Conservation (phyloP, 2,888 invertebrate species). For the Antitype chi region DNA sequence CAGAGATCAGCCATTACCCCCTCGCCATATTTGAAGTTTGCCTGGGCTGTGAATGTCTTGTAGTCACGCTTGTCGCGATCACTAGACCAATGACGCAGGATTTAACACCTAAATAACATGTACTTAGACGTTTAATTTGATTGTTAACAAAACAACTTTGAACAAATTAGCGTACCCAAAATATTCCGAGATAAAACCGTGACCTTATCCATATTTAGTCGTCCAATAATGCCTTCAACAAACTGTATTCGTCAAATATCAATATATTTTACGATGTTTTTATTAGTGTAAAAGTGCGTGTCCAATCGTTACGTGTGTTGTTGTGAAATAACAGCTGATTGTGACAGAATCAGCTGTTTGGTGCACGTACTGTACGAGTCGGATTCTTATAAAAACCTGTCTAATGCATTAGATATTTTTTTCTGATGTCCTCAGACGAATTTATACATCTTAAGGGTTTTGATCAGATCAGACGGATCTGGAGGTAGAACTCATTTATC, state of each 20-base stretch:
- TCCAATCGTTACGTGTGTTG: constrained; percentile 28
- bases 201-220: constrained; percentile 33
- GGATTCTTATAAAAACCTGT: background rate
- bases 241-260: constrained; percentile 29
- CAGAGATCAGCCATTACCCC: no score
- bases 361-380: constrained; percentile 8
- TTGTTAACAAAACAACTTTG: background rate
- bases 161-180: constrained; percentile 2
- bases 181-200: constrained; percentile 20
- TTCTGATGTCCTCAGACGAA: no score
- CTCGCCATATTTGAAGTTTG: no score
- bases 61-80: background rate
- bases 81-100: background rate
- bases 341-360: constrained; percentile 29
- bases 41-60: background rate
- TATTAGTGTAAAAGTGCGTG: constrained; percentile 29
- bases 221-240: constrained; percentile 3
- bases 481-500: background rate
- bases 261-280: constrained; percentile 40
- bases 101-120: constrained; percentile 1
- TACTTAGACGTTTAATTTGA: background rate
- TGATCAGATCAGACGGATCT: background rate
- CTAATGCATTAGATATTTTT: background rate
- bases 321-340: constrained; percentile 49
- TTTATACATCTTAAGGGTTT: background rate